These are phyloP conservation scores for Drosophila aff. DNA, from an alignment of 1,140 invertebrate species.

Conservation along the genomic window DNA sequence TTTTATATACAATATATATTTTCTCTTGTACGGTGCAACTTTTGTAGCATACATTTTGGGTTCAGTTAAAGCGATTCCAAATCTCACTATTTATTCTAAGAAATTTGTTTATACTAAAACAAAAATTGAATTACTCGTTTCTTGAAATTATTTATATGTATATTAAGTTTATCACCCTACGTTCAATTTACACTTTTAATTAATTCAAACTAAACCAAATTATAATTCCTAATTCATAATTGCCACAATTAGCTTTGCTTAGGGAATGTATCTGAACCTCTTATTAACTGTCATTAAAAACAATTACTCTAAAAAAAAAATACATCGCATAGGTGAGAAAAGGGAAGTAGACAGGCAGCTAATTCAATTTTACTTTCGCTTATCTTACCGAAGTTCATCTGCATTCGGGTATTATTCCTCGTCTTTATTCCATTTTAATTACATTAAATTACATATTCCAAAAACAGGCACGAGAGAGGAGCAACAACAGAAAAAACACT, in stretches of 20 bases:
- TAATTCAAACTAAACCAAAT: too few relatives aligned
- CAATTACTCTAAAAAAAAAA: conserved; percentile 15
- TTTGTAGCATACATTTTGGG: too few relatives aligned
- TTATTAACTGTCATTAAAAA: conserved; percentile 50
- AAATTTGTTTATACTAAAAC: too few relatives aligned
- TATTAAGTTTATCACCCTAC: too few relatives aligned
- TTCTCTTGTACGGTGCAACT: too few relatives aligned
- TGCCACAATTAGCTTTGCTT: neutral
- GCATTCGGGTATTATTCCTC: conserved; percentile 25
- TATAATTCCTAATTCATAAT: too few relatives aligned
- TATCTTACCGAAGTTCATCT: conserved; percentile 53
- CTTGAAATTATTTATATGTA: too few relatives aligned
- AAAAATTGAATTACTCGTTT: too few relatives aligned
- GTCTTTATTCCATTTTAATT: conserved; percentile 69
- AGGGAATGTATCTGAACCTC: neutral
- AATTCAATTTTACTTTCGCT: conserved; percentile 73
- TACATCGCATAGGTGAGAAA: neutral
- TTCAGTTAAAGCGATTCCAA: too few relatives aligned
- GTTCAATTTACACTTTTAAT: too few relatives aligned
- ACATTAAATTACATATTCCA: conserved; percentile 69
- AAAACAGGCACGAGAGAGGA: conserved; percentile 38
- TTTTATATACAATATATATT: too few relatives aligned
- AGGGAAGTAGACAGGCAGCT: conserved; percentile 10
- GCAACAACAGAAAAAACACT: conserved; percentile 67
- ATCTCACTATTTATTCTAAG: too few relatives aligned